Evolutionary conservation across 1,140 invertebrate genomes (phyloP), one percentile per base, ranked within the genome.

Genomic region (Bicyclus anynana): DNA sequence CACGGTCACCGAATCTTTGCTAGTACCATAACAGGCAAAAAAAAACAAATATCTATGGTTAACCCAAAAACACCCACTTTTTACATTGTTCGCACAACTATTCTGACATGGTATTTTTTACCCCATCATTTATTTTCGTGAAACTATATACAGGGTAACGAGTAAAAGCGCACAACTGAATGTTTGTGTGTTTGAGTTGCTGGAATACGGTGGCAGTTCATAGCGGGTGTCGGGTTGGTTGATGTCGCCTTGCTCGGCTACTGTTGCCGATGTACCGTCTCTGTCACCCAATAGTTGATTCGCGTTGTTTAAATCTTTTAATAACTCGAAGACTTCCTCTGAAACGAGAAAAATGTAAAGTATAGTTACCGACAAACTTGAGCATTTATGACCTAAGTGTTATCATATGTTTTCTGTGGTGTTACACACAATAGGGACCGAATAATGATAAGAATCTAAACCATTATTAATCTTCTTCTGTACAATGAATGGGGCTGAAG

Each of bases 261-360:
- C 74, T 0, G 77, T 76, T 0, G 77, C 77, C 0, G 70, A 64
- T 0, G 77, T 80, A 1, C 74, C 76, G 23, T 84, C 80, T 4
- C 18, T 48, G 17, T 80, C 79, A 2, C 71, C 80, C 0, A 86
- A 61, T 2, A 71, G 49, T 44, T 86, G 83, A 35, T 86, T 84
- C 0, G 74, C 80, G 6, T 77, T 67, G 57, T 84, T 82, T 16
- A 86, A 48, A 29, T 86, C 81, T 53, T 76, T 80, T 7, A 84
- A 53, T 5, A 76, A 65, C 0, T 67, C 68, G 10, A 75, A 48
- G 0, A 80, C 65, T 49, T 83, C 75, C 50, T 86, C 83, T 86
- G 80, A 13, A 75, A 80, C 50, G 14, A 46, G 12, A 38, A 7
- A 16, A 35, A n/a, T n/a, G n/a, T n/a, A n/a, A 4, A n/a, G 1